Percentiles rank a stretch among this genome's conserved stretches.
These are phyloP conservation scores for Xiphorhynchus elegans DNA, from an alignment of 2,113 vertebrate species.

Conservation along the genomic window DNA sequence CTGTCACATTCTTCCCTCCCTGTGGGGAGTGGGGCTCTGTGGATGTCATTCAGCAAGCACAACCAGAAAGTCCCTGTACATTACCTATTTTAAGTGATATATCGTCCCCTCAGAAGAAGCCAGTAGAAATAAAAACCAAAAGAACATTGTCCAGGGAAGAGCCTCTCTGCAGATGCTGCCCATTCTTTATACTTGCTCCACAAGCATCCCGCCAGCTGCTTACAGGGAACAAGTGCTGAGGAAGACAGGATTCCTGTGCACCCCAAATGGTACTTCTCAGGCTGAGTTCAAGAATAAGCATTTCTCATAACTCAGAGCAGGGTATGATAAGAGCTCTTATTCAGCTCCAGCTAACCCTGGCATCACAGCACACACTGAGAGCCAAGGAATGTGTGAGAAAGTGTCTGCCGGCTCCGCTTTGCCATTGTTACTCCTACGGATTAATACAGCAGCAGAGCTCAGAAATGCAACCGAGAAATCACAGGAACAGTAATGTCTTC, in stretches of 20 bases:
- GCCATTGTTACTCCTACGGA: accelerated
- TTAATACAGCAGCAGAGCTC: background rate
- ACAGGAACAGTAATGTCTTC: background rate
- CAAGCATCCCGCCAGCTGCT: background rate
- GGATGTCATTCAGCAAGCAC: background rate
- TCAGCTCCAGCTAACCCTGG: background rate
- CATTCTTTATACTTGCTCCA: background rate
- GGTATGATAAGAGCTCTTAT: background rate
- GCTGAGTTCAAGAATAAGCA: background rate
- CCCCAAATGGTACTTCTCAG: background rate
- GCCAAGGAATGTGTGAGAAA: accelerated
- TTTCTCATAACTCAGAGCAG: background rate
- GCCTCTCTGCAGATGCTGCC: background rate
- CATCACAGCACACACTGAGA: accelerated
- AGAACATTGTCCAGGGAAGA: accelerated
- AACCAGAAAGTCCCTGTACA: background rate
- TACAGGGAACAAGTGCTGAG: background rate
- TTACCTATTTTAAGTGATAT: background rate
- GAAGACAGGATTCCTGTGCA: background rate
- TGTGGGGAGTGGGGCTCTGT: background rate
- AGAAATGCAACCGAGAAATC: background rate
- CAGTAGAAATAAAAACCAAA: background rate
- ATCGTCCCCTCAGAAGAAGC: background rate
- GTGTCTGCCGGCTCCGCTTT: background rate
- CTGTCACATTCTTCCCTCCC: background rate